These are phyloP conservation scores for Phengaris arion DNA, from an alignment of 2,888 invertebrate genomes.

Conservation along the genomic window DNA sequence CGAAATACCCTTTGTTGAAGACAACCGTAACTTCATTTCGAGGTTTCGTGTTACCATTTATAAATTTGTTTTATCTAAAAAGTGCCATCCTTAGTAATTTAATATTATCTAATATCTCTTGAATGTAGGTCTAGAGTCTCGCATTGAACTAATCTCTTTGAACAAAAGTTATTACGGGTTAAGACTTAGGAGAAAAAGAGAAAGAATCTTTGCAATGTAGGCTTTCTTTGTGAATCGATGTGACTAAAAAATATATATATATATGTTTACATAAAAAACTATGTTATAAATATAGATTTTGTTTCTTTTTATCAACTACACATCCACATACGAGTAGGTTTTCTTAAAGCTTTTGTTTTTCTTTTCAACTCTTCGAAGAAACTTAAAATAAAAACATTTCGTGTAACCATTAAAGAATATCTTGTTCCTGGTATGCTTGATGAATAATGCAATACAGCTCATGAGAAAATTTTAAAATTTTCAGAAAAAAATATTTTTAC, in stretches of 20 bases:
- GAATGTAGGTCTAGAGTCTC: background rate
- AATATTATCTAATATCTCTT: background rate
- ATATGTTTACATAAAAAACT: no score
- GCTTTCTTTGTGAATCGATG: no score
- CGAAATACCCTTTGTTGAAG: slow-evolving; percentile 22
- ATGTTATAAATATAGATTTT: no score
- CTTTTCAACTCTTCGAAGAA: background rate
- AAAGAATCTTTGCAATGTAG: no score
- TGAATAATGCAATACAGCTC: background rate
- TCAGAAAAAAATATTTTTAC: background rate
- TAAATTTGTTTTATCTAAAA: slow-evolving; percentile 16
- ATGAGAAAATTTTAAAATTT: slow-evolving; percentile 16
- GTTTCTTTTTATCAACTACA: no score
- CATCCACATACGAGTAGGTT: background rate
- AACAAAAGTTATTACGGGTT: no score
- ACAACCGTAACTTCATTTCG: slow-evolving; percentile 14
- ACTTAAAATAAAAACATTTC: background rate
- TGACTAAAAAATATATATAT: no score
- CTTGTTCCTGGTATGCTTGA: background rate
- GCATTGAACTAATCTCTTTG: no score
- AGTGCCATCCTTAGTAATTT: background rate
- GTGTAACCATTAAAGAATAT: background rate
- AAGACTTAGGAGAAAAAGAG: no score
- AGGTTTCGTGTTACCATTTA: slow-evolving; percentile 12
- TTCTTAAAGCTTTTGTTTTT: background rate